Percentiles rank a stretch among this genome's conserved stretches.
phyloP scores from a whole-genome alignment of 2,113 vertebrate species.

The Siphamia tubifer region DNA sequence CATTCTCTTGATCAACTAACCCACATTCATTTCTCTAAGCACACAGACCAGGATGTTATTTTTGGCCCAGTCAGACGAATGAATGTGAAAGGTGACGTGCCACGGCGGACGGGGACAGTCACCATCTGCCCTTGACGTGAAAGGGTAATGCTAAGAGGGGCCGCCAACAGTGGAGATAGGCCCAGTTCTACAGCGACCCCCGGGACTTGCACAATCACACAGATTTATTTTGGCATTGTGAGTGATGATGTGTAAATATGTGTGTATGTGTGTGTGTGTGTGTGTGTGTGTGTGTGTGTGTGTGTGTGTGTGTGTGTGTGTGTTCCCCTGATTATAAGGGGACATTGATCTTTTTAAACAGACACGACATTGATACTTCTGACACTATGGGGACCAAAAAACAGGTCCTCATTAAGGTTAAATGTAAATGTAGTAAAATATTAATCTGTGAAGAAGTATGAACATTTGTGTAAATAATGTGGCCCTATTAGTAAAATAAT shows the following conservation, averaged over 20 bases:
- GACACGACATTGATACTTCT: too few relatives aligned
- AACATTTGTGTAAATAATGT: too few relatives aligned
- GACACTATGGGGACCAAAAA: too few relatives aligned
- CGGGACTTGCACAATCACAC: constrained; percentile 55
- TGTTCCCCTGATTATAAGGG: too few relatives aligned
- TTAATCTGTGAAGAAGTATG: too few relatives aligned
- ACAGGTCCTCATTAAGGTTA: too few relatives aligned
- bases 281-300: too few relatives aligned
- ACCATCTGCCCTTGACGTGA: constrained; percentile 46
- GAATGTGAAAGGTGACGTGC: constrained; percentile 31
- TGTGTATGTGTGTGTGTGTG: neutral
- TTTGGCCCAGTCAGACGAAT: constrained; percentile 15
- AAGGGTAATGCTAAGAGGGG: neutral
- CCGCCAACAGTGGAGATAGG: constrained; percentile 28
- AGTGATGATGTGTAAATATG: constrained; percentile 8
- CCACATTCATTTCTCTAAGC: constrained; percentile 25
- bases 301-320: too few relatives aligned
- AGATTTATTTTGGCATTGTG: constrained; percentile 49
- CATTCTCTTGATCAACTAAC: constrained; percentile 4
- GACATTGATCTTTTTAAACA: too few relatives aligned
- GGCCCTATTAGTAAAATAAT: too few relatives aligned
- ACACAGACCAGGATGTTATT: constrained; percentile 20
- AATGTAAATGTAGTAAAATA: too few relatives aligned
- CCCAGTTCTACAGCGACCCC: constrained; percentile 41
- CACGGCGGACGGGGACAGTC: constrained; percentile 22